These are phyloP conservation scores for Mus spretus DNA, from an alignment of 2,797 vertebrate genomes.

Conservation along the genomic window DNA sequence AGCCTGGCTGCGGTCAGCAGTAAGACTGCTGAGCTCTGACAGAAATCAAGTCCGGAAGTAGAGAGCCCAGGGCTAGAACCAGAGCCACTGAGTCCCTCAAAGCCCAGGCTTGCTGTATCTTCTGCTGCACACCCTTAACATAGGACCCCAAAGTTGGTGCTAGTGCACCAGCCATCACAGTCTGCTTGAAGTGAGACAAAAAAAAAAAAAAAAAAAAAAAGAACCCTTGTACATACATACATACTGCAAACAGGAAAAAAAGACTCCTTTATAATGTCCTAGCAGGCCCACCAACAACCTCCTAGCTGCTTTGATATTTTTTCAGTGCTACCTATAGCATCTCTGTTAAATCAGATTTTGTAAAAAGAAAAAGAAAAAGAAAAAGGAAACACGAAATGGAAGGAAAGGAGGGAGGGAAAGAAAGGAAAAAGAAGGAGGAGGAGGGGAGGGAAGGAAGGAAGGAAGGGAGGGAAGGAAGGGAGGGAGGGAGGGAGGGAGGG, in stretches of 20 bases:
- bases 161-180: constrained; percentile 20
- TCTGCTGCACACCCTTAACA: background rate
- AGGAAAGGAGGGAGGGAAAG: fast-evolving
- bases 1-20: background rate
- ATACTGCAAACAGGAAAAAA: background rate
- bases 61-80: too few relatives aligned
- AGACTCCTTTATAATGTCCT: background rate
- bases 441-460: fast-evolving
- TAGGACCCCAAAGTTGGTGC: background rate
- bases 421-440: too few relatives aligned
- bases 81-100: background rate
- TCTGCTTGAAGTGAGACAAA: constrained; percentile 4
- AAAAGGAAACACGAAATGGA: background rate
- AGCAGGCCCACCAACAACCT: background rate
- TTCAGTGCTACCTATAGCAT: background rate
- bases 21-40: background rate
- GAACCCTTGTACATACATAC: too few relatives aligned
- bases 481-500: fast-evolving
- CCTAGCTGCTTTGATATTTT: constrained; percentile 1
- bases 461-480: too few relatives aligned
- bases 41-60: background rate
- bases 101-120: background rate
- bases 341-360: background rate
- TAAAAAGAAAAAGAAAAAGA: background rate
- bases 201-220: background rate